phyloP scores from a whole-genome alignment of 2,113 vertebrate species.

The Entelurus aequoreus region DNA sequence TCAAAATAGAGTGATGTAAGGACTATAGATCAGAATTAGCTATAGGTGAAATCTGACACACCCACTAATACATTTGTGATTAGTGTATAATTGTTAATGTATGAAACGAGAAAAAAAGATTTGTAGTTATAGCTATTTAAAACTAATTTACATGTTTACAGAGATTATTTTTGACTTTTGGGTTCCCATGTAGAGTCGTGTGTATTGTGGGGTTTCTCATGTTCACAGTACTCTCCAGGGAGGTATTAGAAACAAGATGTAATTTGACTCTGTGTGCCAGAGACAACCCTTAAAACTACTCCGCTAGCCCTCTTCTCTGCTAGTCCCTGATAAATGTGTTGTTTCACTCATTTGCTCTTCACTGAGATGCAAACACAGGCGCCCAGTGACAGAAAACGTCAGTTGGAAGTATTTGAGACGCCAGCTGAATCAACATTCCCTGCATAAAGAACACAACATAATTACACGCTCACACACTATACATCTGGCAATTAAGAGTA shows the following conservation, averaged over 20 bases:
- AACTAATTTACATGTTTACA: not conserved
- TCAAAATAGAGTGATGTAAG: too few species aligned
- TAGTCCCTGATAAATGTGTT: conserved; percentile 30
- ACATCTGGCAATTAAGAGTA: conserved; percentile 12
- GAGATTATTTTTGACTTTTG: not conserved
- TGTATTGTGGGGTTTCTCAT: conserved; percentile 41
- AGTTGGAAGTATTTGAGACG: conserved; percentile 54
- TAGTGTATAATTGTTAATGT: not conserved
- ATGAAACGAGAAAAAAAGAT: not conserved
- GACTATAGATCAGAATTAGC: too few species aligned
- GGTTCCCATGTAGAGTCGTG: conserved; percentile 16
- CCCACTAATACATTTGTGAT: not conserved
- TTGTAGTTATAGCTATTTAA: conserved; percentile 1
- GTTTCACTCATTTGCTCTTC: conserved; percentile 25
- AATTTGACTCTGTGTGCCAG: conserved; percentile 33
- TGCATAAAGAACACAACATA: conserved; percentile 16
- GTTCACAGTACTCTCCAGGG: conserved; percentile 50
- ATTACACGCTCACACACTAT: conserved; percentile 4
- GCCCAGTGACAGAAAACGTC: conserved; percentile 62
- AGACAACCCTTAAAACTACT: conserved; percentile 27
- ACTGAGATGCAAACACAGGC: conserved; percentile 55
- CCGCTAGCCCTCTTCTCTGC: conserved; percentile 28
- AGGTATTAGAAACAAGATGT: conserved; percentile 44
- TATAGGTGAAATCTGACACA: too few species aligned
- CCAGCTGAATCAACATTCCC: conserved; percentile 73